A percentile compares a stretch with the other conserved stretches of the same genome.
Evolutionary conservation across 2,888 invertebrate genomes (phyloP).

Genomic region (Acanthosoma haemorrhoidale): DNA sequence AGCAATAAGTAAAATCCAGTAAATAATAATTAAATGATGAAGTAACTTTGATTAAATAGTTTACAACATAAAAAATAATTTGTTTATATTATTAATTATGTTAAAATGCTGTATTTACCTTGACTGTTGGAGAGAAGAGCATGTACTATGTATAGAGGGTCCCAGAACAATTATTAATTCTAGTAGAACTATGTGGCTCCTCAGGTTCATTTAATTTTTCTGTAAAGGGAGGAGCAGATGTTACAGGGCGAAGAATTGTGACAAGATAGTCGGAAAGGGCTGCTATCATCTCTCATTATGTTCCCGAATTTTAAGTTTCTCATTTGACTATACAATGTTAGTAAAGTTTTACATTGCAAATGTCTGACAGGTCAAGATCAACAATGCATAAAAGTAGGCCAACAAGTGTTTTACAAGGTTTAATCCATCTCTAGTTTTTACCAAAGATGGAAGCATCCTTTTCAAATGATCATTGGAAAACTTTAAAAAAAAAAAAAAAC

Average conservation of each 20-base stretch:
- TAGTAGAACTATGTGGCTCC: neutral
- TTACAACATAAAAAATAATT: conserved; percentile 10
- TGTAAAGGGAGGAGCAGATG: conserved; percentile 12
- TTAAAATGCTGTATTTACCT: conserved; percentile 8
- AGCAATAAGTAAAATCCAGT: neutral
- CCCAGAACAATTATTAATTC: conserved; percentile 6
- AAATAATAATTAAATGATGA: neutral
- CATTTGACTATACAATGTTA: too few relatives aligned
- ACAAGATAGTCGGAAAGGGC: conserved; percentile 6
- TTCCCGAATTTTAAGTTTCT: too few relatives aligned
- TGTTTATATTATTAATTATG: too few relatives aligned
- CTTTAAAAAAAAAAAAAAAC: too few relatives aligned
- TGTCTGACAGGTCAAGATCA: too few relatives aligned
- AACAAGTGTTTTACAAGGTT: too few relatives aligned
- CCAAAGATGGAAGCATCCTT: too few relatives aligned
- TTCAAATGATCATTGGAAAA: too few relatives aligned
- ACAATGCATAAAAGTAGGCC: too few relatives aligned
- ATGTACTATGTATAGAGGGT: neutral
- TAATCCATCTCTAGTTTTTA: too few relatives aligned
- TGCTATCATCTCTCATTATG: neutral
- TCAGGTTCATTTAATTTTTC: conserved; percentile 10
- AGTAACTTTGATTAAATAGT: neutral
- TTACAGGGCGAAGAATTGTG: conserved; percentile 8
- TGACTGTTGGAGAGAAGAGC: neutral
- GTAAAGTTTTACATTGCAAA: too few relatives aligned